Base-by-base conservation (phyloP, 2,113 vertebrate species). In the Pterocles burchelli region DNA sequence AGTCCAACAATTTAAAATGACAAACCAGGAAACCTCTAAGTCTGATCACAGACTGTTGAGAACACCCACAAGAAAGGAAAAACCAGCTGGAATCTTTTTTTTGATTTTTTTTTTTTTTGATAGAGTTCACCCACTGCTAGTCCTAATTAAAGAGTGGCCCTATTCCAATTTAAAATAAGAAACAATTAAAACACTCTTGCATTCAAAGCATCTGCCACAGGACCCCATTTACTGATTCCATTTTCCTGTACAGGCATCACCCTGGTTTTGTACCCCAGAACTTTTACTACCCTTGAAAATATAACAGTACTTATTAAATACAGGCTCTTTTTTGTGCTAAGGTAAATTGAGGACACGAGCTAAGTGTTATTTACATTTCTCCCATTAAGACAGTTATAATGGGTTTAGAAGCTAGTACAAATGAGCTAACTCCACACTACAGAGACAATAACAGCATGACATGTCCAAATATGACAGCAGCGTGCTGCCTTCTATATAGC, bases 41-140 rank as follows among this genome's bases (percentile, higher is more conserved):
- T 80, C 72, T 95, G 71, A 83, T 92, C 88, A 83, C 81, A 95
- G 88, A 91, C 88, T 94, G 72, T 80, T 90, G 78, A 81, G 85
- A 93, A 90, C 51, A 85, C 16, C 84, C 13, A 54, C 13, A 33
- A 78, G 8, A 86, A 20, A 29, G 8, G 31, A 57, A 92, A 93
- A 77, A 59, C 41, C n/a, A 84, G 34, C 43, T 80, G 79, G 77
- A 88, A 45, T 45, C 0, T 11, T 13, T 61, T 22, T 38, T 72
- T 52, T 77, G 34, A n/a, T 34, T 65, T 52, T 84, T 65, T 68
- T 74, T 79, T 70, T 59, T 29, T 3, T 54, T 33, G 5, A 45
- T 11, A 66, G 36, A 58, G 18, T 83, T 96, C 51, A 63, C 13
- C 5, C 41, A 80, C 18, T 38, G 57, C n/a, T 73, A 70, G 2